phyloP scores from a whole-genome alignment of 1,140 invertebrate species.

The Caenorhabditis brenneri region DNA sequence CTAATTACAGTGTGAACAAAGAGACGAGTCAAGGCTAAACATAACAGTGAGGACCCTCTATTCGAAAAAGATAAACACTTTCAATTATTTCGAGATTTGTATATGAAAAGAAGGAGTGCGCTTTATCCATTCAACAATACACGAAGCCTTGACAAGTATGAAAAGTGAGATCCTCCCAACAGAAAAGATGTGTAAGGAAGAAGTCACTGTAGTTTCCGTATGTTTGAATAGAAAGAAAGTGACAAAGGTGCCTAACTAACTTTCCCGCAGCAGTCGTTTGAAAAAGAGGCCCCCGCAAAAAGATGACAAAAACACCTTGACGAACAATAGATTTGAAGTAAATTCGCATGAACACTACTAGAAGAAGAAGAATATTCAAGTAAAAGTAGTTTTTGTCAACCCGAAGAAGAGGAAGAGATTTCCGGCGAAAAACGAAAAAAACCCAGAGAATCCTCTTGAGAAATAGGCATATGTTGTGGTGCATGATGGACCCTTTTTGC shows the following conservation, averaged over 20 bases:
- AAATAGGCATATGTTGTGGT: neutral
- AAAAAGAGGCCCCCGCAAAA: no score
- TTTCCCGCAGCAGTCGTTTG: no score
- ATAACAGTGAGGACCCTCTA: neutral
- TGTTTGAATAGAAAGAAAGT: no score
- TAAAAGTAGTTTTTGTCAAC: neutral
- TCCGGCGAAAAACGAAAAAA: neutral
- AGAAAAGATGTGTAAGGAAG: no score
- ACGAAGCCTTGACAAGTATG: no score
- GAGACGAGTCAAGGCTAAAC: neutral
- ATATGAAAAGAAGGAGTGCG: neutral
- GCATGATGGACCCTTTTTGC: neutral
- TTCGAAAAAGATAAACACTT: neutral
- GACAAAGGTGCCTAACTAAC: no score
- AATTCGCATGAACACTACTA: no score
- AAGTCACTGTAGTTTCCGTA: no score
- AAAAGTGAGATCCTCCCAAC: no score
- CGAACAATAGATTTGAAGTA: no score
- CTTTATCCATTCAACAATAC: neutral
- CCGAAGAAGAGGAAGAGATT: neutral
- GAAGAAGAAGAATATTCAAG: neutral
- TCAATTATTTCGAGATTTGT: neutral
- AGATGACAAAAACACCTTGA: no score
- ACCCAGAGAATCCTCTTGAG: neutral
- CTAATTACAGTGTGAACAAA: constrained; percentile 5